Evolutionary conservation across 2,888 invertebrate genomes (phyloP), one percentile per base, ranked within the genome.

Genomic region (Phaedon cochleariae): DNA sequence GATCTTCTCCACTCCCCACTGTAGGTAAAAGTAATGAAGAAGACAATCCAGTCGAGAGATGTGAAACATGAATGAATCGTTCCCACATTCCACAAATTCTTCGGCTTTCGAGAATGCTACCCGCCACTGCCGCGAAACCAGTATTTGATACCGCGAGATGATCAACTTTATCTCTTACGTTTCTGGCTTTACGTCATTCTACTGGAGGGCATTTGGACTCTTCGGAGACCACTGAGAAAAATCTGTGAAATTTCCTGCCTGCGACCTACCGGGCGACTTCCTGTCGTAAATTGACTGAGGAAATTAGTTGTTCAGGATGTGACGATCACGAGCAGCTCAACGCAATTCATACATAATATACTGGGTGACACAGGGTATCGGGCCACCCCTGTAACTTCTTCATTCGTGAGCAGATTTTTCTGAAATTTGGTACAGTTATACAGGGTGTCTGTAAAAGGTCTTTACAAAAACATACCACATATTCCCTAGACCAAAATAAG

Each of bases 61-160:
- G n/a, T n/a, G n/a, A n/a, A n/a, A n/a, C 15, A 41, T 41, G 15
- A 41, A 41, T 41, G 41, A 34, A 41, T 41, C 41, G 41, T 41
- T n/a, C n/a, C 15, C 31, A 15, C 41, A 41, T 41, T 41, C 41
- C 41, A 10, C 6, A 10, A 34, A 34, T 34, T 34, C 31, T 34
- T 41, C 3, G 3, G 15, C 41, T 4, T 41, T 15, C 15, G 12
- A 41, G 41, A 41, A 41, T 41, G 41, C 12, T 17, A 20, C 45
- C 34, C 55, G 55, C 55, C 55, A 26, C 55, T 57, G 55, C 3
- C n/a, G 22, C 7, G 26, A 15, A 57, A 26, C 21, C 45, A 20
- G 54, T 54, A 37, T 54, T 21, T 21, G 54, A 41, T 34, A 5
- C 34, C 72, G 70, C 70, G 65, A 69, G 74, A 74, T 57, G 55